Evolutionary conservation across 2,888 invertebrate species (phyloP).

Genomic region (Lasioglossum villosulum): DNA sequence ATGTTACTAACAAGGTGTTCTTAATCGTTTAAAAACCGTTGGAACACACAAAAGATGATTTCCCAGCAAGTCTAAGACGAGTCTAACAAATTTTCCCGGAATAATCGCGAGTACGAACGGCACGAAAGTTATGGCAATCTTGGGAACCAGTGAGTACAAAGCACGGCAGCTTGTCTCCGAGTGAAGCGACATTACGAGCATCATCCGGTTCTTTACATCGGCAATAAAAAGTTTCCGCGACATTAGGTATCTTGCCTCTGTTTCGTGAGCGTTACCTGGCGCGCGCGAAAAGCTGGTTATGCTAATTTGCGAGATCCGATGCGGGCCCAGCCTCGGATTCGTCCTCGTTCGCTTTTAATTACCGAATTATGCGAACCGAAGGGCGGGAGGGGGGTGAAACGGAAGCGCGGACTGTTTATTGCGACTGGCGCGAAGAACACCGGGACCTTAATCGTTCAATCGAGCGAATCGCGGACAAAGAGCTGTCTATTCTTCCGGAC

Average conservation of each 20-base stretch:
- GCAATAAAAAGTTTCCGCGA: slow-evolving; percentile 78
- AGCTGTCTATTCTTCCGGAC: slow-evolving; percentile 42
- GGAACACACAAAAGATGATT: not conserved
- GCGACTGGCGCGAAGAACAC: slow-evolving; percentile 45
- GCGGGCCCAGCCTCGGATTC: slow-evolving; percentile 37
- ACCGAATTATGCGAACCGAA: slow-evolving; percentile 74
- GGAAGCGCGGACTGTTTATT: slow-evolving; percentile 62
- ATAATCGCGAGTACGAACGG: not conserved
- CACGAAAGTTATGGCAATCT: not conserved
- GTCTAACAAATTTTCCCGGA: not conserved
- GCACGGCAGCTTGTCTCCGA: slow-evolving; percentile 30
- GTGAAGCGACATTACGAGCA: slow-evolving; percentile 38
- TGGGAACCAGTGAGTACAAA: slow-evolving; percentile 49
- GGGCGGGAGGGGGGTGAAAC: slow-evolving; percentile 24
- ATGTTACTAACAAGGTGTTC: too few relatives aligned
- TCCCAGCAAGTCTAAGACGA: not conserved
- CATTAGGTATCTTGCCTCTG: slow-evolving; percentile 79
- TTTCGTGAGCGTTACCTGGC: slow-evolving; percentile 68
- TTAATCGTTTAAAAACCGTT: not conserved
- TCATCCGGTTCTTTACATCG: slow-evolving; percentile 66
- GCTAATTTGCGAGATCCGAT: slow-evolving; percentile 71
- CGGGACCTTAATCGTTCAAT: slow-evolving; percentile 71
- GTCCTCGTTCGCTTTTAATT: slow-evolving; percentile 72
- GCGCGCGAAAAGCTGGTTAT: slow-evolving; percentile 74
- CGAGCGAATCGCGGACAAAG: slow-evolving; percentile 69